Base-by-base conservation (phyloP, 2,888 invertebrate species). In the Actias luna region DNA sequence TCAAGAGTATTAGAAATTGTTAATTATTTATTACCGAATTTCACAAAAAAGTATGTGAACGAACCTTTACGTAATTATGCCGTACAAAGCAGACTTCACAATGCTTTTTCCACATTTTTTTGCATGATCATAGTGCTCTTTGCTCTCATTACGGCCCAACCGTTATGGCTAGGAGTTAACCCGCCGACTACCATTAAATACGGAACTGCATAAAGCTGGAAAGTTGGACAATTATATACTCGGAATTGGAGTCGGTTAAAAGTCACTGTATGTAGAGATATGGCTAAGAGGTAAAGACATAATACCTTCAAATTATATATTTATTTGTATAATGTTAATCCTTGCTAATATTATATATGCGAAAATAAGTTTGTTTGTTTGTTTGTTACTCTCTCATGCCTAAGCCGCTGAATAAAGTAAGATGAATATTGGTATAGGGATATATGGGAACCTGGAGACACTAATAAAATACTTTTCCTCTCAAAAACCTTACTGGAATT, bases 171-270 rank as follows among this genome's bases (percentile, higher is more conserved):
- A 63, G 62, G 71, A 76, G 73, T 82, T 79, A 83, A 80, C 82
- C 76, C 79, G 76, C 61, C 75, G 78, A 71, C 80, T 76, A 76
- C 78, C 79, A 81, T 85, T 85, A 83, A 82, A 78, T 78, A 75
- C 71, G 75, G 75, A 80, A 82, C 83, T 83, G 86, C 82, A 84
- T 83, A 79, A 82, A 83, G 83, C 78, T 77, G 70, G 75, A 82
- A 87, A 87, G 80, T 88, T 87, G 75, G 76, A 83, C 83, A 83
- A 86, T 88, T 87, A 86, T 87, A 86, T 85, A 80, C 82, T 79
- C 77, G 76, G 77, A 68, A 67, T 69, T 74, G 77, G 71, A 80
- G 82, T 76, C 69, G 76, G 75, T 77, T 78, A 73, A 73, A 77
- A 82, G 82, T 83, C 78, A 78, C 71, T 69, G 69, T 35, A 55